Base-by-base conservation (phyloP, 2,888 invertebrate species). In the Hoplodrina ambigua region DNA sequence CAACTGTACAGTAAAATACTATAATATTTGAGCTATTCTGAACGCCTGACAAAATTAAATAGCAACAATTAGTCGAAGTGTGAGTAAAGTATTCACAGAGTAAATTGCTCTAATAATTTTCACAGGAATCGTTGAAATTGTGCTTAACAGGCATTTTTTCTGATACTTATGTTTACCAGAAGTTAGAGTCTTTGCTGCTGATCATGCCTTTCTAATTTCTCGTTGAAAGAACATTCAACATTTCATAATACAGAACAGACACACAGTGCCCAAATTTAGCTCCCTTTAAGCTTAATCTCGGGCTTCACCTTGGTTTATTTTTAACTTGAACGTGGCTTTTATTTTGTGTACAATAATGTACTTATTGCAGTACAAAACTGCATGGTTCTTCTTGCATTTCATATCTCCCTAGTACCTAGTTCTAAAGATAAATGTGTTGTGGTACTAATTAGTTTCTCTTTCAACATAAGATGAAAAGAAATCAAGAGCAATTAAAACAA, bases 241-340 rank as follows among this genome's bases (percentile, higher is more conserved):
- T 64, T 55, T 56, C 20, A 19, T 54, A 56, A 69, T 61, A 19
- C 30, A 41, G 54, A 41, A 63, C 10, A 33, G 30, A 70, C 44
- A 41, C 25, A 17, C 25, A 49, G 15, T 25, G 41, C 63, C 49
- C 56, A 74, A 77, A 62, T 74, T 72, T 37, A 68, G 41, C 46
- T 49, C 46, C 60, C 54, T 55, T 54, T 62, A 59, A 62, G 78
- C 62, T 60, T 69, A n/a, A 19, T 41, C 52, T 55, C 41, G 44
- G 33, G 55, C 41, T 79, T 55, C 52, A 68, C 73, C 69, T 77
- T 64, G 60, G 37, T 50, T 54, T 80, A 76, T 77, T 74, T 79
- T 68, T 72, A 68, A 73, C 57, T 49, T 49, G 49, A 68, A 60
- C 33, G 37, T 30, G 46, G 67, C 64, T 62, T 70, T 64, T 44